Base-by-base conservation (phyloP, 2,797 vertebrate species). In the Poecilia gillii region DNA sequence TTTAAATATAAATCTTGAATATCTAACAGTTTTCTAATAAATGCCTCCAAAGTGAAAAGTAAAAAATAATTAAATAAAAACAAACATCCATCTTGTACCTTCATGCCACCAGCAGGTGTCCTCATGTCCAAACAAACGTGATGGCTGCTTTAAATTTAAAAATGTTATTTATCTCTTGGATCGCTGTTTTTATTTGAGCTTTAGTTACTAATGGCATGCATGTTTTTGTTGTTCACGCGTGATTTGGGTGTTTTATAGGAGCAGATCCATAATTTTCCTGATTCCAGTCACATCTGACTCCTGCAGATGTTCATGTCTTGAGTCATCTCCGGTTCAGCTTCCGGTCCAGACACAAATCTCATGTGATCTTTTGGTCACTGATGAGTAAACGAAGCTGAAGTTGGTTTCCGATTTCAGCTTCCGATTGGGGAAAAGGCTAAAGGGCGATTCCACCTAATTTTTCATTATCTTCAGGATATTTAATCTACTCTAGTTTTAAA, bases 71-170 rank as follows among this genome's bases (percentile, higher is more conserved):
- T 16, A 31, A 53, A 53, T 1, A 23, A 66, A 20, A 66, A 12
- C 23, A 55, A 55, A n/a, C 53, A 57, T 7, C 18, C 36, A 68
- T 68, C 41, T 6, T 36, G 4, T 43, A 62, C 68, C 46, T 28
- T 33, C 47, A 28, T 9, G 7, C 39, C n/a, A 73, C 87, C 87
- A 91, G 79, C 82, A 90, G 89, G 39, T 70, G 91, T 78, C 88
- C 23, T 71, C 64, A 28, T 45, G 3, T 62, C 36, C 25, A 45
- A 45, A 62, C 16, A 49, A 28, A 11, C 55, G 20, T n/a, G 18
- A 43, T 36, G 43, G 36, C n/a, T 31, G n/a, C 18, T 43, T 45
- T 33, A 23, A 33, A 31, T 20, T 11, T 57, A 5, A 1, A 36
- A 64, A 20, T 7, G 2, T 7, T 18, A 14, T 18, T 20, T 36